Percentiles rank a stretch among this genome's conserved stretches.
Conservation (phyloP, 2,888 invertebrate genomes). For the Spialia ferax region DNA sequence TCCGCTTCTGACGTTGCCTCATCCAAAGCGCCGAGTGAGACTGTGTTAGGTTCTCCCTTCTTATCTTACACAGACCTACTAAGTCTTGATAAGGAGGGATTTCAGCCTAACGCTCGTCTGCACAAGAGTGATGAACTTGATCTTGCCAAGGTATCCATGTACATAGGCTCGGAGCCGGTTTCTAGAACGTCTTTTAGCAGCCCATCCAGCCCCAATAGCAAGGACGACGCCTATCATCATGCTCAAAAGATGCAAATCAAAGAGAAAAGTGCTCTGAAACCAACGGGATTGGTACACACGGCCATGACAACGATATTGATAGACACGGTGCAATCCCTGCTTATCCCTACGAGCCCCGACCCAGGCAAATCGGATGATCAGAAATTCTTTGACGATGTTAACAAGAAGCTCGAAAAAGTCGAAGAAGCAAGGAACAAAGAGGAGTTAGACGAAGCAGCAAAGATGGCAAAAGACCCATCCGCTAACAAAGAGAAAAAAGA, state of each 20-base stretch:
- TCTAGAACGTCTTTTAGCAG: constrained; percentile 75
- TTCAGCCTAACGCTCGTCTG: constrained; percentile 59
- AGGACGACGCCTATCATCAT: constrained; percentile 56
- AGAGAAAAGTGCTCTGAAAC: constrained; percentile 63
- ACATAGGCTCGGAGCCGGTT: constrained; percentile 79
- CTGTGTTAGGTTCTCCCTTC: constrained; percentile 85
- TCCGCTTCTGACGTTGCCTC: constrained; percentile 74
- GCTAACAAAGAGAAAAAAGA: constrained; percentile 48
- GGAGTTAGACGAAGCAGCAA: constrained; percentile 39
- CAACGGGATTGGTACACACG: constrained; percentile 77
- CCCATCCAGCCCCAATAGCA: constrained; percentile 58
- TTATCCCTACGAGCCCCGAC: constrained; percentile 74
- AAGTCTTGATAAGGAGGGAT: constrained; percentile 65
- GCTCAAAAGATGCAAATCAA: constrained; percentile 58
- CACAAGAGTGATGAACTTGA: constrained; percentile 72
- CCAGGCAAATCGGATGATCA: constrained; percentile 56
- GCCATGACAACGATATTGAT: constrained; percentile 86
- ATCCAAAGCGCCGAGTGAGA: constrained; percentile 76
- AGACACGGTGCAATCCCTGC: constrained; percentile 80
- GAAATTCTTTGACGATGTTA: constrained; percentile 76
- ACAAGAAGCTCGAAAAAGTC: constrained; percentile 69
- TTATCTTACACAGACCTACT: constrained; percentile 78
- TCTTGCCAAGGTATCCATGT: constrained; percentile 72
- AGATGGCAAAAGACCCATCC: constrained; percentile 26
- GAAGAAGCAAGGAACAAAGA: constrained; percentile 58